A percentile compares a stretch with the other conserved stretches of the same genome.
Evolutionary conservation across 1,140 invertebrate species (phyloP).

Genomic region (Latrodectus geometricus): DNA sequence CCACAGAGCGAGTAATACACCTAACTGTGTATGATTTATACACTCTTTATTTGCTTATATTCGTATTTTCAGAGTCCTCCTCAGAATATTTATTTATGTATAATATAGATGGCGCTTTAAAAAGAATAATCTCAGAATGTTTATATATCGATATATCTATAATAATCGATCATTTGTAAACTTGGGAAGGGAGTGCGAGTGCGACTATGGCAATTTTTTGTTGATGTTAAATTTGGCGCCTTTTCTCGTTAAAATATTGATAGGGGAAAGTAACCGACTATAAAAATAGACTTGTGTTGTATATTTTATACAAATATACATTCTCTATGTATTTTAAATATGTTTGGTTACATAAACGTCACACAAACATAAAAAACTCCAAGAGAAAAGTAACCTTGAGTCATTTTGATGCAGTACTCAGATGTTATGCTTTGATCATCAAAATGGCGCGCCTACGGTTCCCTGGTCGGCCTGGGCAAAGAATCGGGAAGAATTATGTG

Average conservation of each 20-base stretch:
- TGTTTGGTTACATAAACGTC: conserved; percentile 51
- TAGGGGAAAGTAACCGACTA: background rate
- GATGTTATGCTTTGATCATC: conserved; percentile 59
- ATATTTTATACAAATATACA: conserved; percentile 6
- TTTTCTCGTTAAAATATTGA: conserved; percentile 13
- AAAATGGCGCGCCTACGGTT: conserved; percentile 70
- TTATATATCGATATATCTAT: background rate
- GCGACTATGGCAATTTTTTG: background rate
- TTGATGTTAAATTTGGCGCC: conserved; percentile 60
- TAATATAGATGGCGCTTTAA: background rate
- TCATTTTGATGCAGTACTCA: conserved; percentile 53
- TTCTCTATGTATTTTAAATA: conserved; percentile 60
- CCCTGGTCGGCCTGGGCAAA: conserved; percentile 69
- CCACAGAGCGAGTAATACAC: no score
- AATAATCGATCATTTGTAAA: background rate
- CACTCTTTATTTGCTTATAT: no score
- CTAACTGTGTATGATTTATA: no score
- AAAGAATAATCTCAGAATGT: background rate
- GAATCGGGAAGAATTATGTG: conserved; percentile 68
- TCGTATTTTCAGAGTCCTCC: no score
- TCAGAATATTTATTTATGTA: no score
- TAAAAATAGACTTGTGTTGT: conserved; percentile 24
- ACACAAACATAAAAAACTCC: conserved; percentile 22
- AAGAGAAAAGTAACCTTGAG: conserved; percentile 57
- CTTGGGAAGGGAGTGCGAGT: background rate